phyloP scores from a whole-genome alignment of 1,140 invertebrate species.

The Micrasema longulum region DNA sequence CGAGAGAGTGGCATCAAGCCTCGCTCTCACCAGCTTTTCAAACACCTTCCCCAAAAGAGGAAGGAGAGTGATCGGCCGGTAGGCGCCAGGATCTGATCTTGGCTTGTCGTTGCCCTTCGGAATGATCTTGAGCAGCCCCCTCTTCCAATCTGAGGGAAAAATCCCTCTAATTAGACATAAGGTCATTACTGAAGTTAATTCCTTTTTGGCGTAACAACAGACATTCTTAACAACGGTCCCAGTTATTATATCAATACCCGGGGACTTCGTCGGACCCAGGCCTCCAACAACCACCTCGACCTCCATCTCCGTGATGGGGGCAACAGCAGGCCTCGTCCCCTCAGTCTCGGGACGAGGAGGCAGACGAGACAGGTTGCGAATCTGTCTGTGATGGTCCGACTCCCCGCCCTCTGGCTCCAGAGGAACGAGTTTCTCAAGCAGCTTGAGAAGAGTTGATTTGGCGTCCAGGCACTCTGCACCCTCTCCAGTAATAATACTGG shows the following conservation, averaged over 20 bases:
- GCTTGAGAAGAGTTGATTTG: neutral
- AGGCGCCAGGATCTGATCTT: no score
- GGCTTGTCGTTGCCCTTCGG: neutral
- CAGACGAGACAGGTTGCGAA: neutral
- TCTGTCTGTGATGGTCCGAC: neutral
- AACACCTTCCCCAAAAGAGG: no score
- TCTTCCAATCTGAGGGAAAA: neutral
- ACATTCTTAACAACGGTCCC: neutral
- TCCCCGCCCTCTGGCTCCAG: neutral
- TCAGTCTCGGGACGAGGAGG: neutral
- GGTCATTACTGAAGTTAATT: neutral
- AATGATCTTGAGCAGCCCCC: neutral
- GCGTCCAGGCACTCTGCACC: neutral
- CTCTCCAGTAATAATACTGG: neutral
- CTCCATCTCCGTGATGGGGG: neutral
- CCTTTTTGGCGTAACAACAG: neutral
- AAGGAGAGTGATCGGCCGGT: no score
- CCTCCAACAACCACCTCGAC: neutral
- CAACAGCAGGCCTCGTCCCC: neutral
- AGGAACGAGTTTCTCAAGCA: neutral
- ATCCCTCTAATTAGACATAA: neutral
- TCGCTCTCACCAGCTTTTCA: no score
- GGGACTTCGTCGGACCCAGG: neutral
- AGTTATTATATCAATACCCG: neutral
- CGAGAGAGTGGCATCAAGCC: no score